Evolutionary conservation across 1,140 invertebrate species (phyloP).

Genomic region (Nephila pilipes): DNA sequence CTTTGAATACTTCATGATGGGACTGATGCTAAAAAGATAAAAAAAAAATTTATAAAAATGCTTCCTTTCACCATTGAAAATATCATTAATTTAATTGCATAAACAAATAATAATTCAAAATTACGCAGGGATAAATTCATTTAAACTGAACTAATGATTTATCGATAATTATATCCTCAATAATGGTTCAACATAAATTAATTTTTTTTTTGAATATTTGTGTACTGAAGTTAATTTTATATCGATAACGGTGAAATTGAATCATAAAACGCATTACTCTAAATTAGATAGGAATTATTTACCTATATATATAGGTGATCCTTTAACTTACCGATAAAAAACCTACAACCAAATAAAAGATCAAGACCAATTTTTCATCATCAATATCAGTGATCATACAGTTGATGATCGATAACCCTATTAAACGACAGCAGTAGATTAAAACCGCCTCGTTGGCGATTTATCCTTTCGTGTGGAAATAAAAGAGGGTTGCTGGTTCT

Average conservation of each 20-base stretch:
- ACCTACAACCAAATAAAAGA: background rate
- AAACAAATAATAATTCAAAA: too few species aligned
- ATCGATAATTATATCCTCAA: slow-evolving; percentile 7
- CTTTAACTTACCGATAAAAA: slow-evolving; percentile 11
- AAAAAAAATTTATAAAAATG: too few species aligned
- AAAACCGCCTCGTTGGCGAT: slow-evolving; percentile 59
- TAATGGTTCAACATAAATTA: background rate
- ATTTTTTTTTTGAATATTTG: too few species aligned
- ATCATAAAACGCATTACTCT: background rate
- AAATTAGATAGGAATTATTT: slow-evolving; percentile 15
- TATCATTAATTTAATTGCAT: too few species aligned
- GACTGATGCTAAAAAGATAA: too few species aligned
- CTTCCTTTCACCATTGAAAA: too few species aligned
- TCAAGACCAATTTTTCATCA: slow-evolving; percentile 39
- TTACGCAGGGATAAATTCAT: too few species aligned
- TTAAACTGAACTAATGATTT: background rate
- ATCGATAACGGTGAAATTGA: background rate
- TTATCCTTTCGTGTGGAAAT: slow-evolving; percentile 54
- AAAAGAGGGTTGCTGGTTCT: background rate
- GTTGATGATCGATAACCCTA: slow-evolving; percentile 64
- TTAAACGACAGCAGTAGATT: slow-evolving; percentile 56
- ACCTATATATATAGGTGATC: background rate
- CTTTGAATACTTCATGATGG: too few species aligned
- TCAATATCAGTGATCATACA: slow-evolving; percentile 7
- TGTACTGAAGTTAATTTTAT: background rate